phyloP scores from a whole-genome alignment of 2,113 vertebrate species.

The Centropristis striata region DNA sequence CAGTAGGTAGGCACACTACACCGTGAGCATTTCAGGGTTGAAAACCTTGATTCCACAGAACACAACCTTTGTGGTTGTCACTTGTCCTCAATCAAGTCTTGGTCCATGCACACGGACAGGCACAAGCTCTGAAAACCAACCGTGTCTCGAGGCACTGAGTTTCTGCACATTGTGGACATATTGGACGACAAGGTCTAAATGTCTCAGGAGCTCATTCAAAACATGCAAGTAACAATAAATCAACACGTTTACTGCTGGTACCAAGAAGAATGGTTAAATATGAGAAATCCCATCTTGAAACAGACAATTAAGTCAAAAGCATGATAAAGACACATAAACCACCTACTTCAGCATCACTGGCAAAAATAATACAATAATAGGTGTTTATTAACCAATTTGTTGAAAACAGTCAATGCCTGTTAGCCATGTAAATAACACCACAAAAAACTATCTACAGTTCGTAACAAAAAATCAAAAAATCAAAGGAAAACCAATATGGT shows the following conservation, averaged over 20 bases:
- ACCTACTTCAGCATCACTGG: not conserved
- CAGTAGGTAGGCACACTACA: not conserved
- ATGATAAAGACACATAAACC: not conserved
- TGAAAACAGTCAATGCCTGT: too few species aligned
- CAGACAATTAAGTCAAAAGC: not conserved
- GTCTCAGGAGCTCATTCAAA: not conserved
- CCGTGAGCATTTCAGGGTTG: constrained; percentile 26
- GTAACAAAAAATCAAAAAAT: too few species aligned
- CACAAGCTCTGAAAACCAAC: constrained; percentile 35
- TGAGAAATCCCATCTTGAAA: not conserved
- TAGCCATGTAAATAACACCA: too few species aligned
- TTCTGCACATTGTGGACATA: not conserved
- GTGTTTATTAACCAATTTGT: too few species aligned
- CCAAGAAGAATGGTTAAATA: not conserved
- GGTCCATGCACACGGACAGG: constrained; percentile 31
- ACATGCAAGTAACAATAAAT: not conserved
- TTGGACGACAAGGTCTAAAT: not conserved
- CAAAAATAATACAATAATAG: not conserved
- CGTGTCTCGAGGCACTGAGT: constrained; percentile 38
- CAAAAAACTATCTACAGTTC: too few species aligned
- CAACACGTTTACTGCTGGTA: not conserved
- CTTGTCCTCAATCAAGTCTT: constrained; percentile 49
- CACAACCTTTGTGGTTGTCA: constrained; percentile 61
- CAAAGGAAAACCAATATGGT: too few species aligned
- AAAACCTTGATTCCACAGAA: constrained; percentile 34